Evolutionary conservation across 2,888 invertebrate genomes (phyloP), one percentile per base, ranked within the genome.

Genomic region (Phaedon cochleariae): DNA sequence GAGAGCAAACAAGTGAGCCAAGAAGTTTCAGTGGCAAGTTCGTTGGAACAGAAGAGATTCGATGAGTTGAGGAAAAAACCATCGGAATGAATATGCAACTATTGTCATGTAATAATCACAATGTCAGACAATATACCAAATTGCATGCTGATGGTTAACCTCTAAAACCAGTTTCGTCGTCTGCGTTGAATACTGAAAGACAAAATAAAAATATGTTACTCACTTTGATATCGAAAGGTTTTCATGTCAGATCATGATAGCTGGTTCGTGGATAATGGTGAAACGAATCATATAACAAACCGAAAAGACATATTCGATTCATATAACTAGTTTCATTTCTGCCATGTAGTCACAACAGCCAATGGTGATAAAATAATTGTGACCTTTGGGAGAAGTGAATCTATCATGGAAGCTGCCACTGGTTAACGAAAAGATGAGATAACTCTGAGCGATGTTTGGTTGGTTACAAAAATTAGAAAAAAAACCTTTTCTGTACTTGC

Each of bases 391-490:
- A 34, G 9, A 57, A 37, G 41, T 34, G 7, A 26, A 26, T 12
- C 9, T 12, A 18, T 12, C 20, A 48, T 48, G n/a, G 7, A 26
- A 26, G 18, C 9, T 12, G 6, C 4, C 20, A 48, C 18, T 7
- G 26, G 26, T 26, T 7, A 26, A 26, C 4, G 7, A 26, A 26
- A 26, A 7, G 26, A 26, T 26, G 48, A 48, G 18, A 21, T 48
- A 48, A 48, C 48, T 48, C 18, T 18, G 20, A 53, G 53, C 53
- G 17, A 57, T 41, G 57, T 41, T 18, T 41, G 57, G 57, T 57
- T 37, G 1, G 57, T 57, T 37, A 37, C 57, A 5, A 34, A 57
- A 41, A 57, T 57, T 7, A 57, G 15, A 37, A 41, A 57, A 17
- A 57, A 57, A 3, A 18, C 37, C 9, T 57, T 41, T 15, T 57